These are phyloP conservation scores for Drosophila lowei DNA, from an alignment of 1,140 invertebrate species.

Conservation along the genomic window DNA sequence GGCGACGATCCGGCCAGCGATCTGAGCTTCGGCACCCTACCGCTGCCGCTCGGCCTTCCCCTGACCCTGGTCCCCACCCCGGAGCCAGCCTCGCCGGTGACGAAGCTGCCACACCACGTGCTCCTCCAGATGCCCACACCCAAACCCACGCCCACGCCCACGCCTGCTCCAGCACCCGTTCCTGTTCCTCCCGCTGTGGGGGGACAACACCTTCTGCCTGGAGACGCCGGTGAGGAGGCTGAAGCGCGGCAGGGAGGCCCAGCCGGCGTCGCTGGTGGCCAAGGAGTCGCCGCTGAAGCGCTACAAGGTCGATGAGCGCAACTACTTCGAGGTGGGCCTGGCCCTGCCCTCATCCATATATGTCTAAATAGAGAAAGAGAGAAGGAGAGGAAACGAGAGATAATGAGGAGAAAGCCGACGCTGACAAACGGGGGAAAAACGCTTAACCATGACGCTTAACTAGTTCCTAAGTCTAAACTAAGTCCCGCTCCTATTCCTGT, in stretches of 20 bases:
- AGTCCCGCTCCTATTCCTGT: constrained; percentile 19
- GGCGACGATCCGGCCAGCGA: constrained; percentile 81
- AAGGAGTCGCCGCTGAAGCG: constrained; percentile 65
- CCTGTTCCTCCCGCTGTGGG: not conserved
- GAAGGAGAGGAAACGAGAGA: constrained; percentile 7
- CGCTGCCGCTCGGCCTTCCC: constrained; percentile 17
- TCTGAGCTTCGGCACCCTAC: constrained; percentile 60
- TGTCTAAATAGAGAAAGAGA: constrained; percentile 31
- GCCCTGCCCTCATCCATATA: constrained; percentile 78
- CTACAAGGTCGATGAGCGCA: constrained; percentile 67
- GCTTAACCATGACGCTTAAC: constrained; percentile 80
- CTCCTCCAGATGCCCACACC: constrained; percentile 51
- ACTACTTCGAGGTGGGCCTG: constrained; percentile 78
- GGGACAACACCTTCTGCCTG: constrained; percentile 62
- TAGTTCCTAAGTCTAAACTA: constrained; percentile 67
- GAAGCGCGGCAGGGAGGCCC: constrained; percentile 36
- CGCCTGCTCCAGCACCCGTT: constrained; percentile 14
- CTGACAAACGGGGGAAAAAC: constrained; percentile 83
- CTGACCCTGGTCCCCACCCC: constrained; percentile 35
- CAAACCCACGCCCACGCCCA: constrained; percentile 39
- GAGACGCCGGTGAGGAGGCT: constrained; percentile 59
- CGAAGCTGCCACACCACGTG: constrained; percentile 28
- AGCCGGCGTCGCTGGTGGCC: constrained; percentile 2
- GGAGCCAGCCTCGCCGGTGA: constrained; percentile 49
- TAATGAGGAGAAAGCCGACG: constrained; percentile 27